These are phyloP conservation scores for Caracal caracal DNA, from an alignment of 2,113 vertebrate genomes.

Conservation along the genomic window DNA sequence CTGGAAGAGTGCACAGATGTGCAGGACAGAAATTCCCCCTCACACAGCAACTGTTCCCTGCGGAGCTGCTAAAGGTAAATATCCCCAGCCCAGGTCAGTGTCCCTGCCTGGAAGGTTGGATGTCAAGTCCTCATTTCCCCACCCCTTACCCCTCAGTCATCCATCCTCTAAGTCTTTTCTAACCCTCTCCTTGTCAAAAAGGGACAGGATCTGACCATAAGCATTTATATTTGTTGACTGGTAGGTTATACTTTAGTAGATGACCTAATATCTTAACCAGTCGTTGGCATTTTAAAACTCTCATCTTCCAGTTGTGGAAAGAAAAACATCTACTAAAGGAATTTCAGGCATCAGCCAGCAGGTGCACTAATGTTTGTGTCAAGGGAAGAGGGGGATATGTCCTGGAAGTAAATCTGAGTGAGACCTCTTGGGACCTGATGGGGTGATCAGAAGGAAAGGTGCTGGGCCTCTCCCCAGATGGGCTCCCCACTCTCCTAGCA, in stretches of 20 bases:
- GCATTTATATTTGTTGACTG: not conserved
- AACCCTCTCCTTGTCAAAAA: not conserved
- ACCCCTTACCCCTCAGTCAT: not conserved
- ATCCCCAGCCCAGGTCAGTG: not conserved
- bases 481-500: not conserved
- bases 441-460: not conserved
- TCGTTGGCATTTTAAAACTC: slow-evolving; percentile 27
- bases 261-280: not conserved
- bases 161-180: not conserved
- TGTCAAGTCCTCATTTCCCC: not conserved
- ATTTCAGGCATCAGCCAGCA: slow-evolving; percentile 59
- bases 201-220: not conserved
- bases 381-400: not conserved
- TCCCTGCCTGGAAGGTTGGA: not conserved
- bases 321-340: slow-evolving; percentile 1
- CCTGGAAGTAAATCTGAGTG: not conserved
- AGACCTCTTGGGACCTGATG: not conserved
- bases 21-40: slow-evolving; percentile 37
- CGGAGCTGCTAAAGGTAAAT: not conserved
- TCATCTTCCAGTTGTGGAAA: not conserved
- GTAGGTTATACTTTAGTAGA: not conserved
- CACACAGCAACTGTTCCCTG: not conserved
- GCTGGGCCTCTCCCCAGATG: not conserved
- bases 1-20: slow-evolving; percentile 60
- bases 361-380: slow-evolving; percentile 60